Base-by-base conservation (phyloP, 1,140 invertebrate genomes). In the Pseudomyrmex pallidus region DNA sequence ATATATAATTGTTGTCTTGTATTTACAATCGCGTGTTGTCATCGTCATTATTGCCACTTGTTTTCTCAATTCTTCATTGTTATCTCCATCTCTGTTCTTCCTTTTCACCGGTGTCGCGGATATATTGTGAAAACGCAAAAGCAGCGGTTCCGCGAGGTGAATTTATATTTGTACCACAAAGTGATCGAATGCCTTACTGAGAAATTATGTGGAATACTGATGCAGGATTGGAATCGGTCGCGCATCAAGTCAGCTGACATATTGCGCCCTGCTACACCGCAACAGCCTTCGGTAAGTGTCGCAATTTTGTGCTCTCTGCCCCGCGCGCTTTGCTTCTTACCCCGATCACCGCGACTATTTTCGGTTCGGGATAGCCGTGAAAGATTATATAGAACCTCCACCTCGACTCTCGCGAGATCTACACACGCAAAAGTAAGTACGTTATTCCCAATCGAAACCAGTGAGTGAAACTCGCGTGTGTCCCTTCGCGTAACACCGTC, bases 181-280 rank as follows among this genome's bases (percentile, higher is more conserved):
- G 74, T 72, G 67, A 50, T 84, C 83, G 83, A 68, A 91, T 91
- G 88, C 74, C 83, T 73, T 72, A 83, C 85, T 90, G 86, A 90
- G 85, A 94, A 35, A 94, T 93, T 94, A 94, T 94, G 93, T 94
- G 91, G 93, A 89, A 93, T 94, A 92, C 90, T 93, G 91, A 84
- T 86, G 91, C 92, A 90, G 87, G 87, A 93, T 92, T 92, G 89
- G 91, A 89, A 92, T 92, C 93, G 91, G 92, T 92, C 90, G 92
- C 92, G 92, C 92, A 92, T 94, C 93, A 93, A 94, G 92, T 94
- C 93, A 94, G 93, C 93, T 94, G 93, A 94, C 93, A 94, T 94
- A 94, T 94, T 94, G 93, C 93, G 93, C 92, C 90, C 93, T 93
- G 93, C 92, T 94, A 93, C 93, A 93, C 91, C 92, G 92, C 92